Evolutionary conservation across 2,888 invertebrate genomes (phyloP).

Genomic region (Campoletis raptor): DNA sequence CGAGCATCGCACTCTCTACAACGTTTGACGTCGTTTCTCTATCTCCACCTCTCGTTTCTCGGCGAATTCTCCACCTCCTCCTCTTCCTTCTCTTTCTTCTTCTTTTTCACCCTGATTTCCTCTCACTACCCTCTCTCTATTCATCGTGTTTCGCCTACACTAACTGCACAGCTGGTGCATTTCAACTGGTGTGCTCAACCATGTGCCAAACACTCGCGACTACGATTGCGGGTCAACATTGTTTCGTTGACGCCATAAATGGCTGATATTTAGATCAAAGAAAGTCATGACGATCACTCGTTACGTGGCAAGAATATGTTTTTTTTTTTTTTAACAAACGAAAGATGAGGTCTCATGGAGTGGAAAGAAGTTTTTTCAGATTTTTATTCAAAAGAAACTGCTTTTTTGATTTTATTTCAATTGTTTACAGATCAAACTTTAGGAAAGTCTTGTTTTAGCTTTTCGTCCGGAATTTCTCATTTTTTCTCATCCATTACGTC

Average conservation of each 20-base stretch:
- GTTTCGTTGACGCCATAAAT: conserved; percentile 6
- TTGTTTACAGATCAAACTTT: too few relatives aligned
- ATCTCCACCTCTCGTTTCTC: too few relatives aligned
- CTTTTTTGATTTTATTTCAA: too few relatives aligned
- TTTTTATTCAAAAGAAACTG: too few relatives aligned
- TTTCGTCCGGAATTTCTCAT: neutral
- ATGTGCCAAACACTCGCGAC: conserved; percentile 34
- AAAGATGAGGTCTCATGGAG: neutral
- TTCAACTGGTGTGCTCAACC: neutral
- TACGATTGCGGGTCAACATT: conserved; percentile 36
- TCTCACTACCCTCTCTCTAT: neutral
- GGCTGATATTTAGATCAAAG: conserved; percentile 1
- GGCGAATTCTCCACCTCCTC: neutral
- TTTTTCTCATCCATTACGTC: neutral
- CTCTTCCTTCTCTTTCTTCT: neutral
- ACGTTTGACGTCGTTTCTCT: conserved; percentile 8
- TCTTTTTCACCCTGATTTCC: neutral
- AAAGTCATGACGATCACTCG: conserved; percentile 4
- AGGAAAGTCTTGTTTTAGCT: neutral
- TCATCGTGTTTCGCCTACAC: conserved; percentile 20
- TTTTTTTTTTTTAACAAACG: neutral
- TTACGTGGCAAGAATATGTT: neutral
- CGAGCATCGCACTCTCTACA: conserved; percentile 2
- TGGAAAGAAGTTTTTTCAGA: too few relatives aligned
- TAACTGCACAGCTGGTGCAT: conserved; percentile 47